A percentile compares a stretch with the other conserved stretches of the same genome.
Conservation (phyloP, 2,888 invertebrate species). For the Tanaodytes sp. region DNA sequence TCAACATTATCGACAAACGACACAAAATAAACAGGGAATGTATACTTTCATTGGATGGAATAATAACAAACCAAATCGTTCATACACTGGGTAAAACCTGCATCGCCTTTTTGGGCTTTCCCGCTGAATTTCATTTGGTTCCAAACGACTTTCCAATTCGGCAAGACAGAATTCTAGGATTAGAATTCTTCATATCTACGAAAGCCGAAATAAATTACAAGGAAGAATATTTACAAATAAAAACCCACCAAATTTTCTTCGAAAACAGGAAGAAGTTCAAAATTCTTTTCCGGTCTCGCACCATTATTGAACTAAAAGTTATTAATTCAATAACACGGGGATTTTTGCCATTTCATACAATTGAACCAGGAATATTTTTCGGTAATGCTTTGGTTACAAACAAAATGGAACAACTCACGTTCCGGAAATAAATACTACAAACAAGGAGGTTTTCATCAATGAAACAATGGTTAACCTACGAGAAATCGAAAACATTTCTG, state of each 20-base stretch:
- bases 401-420: neutral
- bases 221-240: neutral
- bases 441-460: neutral
- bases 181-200: neutral
- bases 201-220: neutral
- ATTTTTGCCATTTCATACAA: neutral
- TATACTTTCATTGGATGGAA: neutral
- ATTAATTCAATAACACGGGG: neutral
- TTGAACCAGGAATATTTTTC: neutral
- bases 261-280: no score
- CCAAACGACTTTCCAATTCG: neutral
- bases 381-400: neutral
- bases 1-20: neutral
- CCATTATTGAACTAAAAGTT: neutral
- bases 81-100: neutral
- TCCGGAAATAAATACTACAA: neutral
- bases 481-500: neutral
- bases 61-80: neutral
- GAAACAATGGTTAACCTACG: neutral
- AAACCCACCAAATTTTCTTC: neutral
- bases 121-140: neutral
- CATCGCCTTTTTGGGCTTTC: no score
- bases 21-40: neutral
- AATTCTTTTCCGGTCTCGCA: neutral
- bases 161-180: slow-evolving; percentile 1